A percentile compares a stretch with the other conserved stretches of the same genome.
These are phyloP conservation scores for Lepus timidus DNA, from an alignment of 2,113 vertebrate species.

Conservation along the genomic window DNA sequence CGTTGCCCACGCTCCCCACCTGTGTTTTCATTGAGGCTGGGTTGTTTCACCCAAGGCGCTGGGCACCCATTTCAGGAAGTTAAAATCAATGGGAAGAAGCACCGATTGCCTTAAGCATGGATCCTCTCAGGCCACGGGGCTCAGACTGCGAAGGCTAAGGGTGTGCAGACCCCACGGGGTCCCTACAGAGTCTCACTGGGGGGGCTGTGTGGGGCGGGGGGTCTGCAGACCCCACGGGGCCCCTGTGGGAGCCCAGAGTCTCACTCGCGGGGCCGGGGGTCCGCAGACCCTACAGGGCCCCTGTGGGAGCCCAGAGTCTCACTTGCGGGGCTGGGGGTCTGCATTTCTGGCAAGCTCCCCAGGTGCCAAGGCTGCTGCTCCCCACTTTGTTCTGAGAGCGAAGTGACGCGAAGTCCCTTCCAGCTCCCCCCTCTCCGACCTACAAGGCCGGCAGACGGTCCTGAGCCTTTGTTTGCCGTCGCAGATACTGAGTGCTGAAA, in stretches of 20 bases:
- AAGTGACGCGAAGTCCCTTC: neutral
- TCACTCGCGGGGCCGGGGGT: too few relatives aligned
- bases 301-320: too few relatives aligned
- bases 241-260: too few relatives aligned
- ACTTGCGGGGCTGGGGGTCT: neutral
- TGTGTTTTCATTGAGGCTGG: neutral
- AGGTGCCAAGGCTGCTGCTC: neutral
- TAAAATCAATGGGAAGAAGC: neutral
- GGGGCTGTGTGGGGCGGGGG: neutral
- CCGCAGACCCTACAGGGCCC: neutral
- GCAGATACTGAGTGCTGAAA: neutral
- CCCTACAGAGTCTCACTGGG: neutral
- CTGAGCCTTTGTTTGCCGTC: neutral
- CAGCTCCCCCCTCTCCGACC: neutral
- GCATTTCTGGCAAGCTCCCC: neutral
- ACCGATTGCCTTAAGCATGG: neutral
- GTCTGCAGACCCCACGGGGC: too few relatives aligned
- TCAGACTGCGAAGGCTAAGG: neutral
- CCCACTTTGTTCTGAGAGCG: neutral
- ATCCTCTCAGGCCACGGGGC: neutral
- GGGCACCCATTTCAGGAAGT: conserved; percentile 9
- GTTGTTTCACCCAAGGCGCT: neutral
- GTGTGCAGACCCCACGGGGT: neutral
- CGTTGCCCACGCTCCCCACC: neutral
- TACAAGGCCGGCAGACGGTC: neutral